Percentiles rank a stretch among this genome's conserved stretches.
phyloP scores from a whole-genome alignment of 2,797 vertebrate genomes.

The Spea hammondii region DNA sequence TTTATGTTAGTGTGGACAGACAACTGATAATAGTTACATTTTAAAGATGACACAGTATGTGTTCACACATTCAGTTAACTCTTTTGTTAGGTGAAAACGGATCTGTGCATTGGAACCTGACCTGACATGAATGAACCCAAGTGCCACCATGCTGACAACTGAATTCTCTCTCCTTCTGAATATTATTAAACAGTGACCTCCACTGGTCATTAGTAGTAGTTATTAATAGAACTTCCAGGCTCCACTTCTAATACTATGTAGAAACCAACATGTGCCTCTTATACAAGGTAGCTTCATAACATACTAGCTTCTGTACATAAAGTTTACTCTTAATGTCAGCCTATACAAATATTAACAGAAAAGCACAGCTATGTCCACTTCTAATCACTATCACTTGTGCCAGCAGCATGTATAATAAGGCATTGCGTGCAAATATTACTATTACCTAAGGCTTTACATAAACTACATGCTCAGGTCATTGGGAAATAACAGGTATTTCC shows the following conservation, averaged over 20 bases:
- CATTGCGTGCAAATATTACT: slow-evolving; percentile 76
- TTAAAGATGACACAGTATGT: no score
- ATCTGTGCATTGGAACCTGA: not conserved
- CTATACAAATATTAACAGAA: slow-evolving; percentile 18
- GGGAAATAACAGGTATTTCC: slow-evolving; percentile 81
- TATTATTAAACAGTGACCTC: slow-evolving; percentile 38
- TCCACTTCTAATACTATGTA: not conserved
- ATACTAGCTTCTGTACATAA: not conserved
- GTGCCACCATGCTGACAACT: not conserved
- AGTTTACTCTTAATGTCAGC: not conserved
- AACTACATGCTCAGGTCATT: slow-evolving; percentile 72
- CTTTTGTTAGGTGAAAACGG: no score
- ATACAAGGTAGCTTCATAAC: no score
- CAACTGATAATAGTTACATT: no score
- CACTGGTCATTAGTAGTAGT: slow-evolving; percentile 13
- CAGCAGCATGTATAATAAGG: slow-evolving; percentile 64
- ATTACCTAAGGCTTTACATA: slow-evolving; percentile 76
- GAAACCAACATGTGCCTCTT: not conserved
- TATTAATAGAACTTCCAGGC: not conserved
- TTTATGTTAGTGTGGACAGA: no score
- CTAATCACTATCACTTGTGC: slow-evolving; percentile 63
- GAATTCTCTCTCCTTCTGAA: not conserved
- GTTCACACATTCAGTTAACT: no score
- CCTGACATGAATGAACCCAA: slow-evolving; percentile 2
- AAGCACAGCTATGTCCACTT: slow-evolving; percentile 65